phyloP scores from a whole-genome alignment of 2,797 vertebrate genomes.

The Paramormyrops hopkinsi region DNA sequence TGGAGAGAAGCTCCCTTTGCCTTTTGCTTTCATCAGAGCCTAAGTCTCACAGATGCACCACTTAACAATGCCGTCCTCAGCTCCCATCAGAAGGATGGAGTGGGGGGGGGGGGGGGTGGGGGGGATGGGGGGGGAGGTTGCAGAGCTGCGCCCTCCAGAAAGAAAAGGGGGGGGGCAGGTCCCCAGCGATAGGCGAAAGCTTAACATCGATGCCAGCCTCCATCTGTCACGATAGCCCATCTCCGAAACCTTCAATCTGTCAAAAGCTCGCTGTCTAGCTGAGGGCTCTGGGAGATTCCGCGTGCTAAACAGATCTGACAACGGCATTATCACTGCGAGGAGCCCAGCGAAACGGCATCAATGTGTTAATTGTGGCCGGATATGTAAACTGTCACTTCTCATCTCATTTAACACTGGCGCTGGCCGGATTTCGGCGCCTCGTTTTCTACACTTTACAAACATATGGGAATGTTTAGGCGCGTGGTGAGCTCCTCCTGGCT shows the following conservation, averaged over 20 bases:
- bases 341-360: constrained; percentile 90
- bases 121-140: constrained; percentile 75
- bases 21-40: constrained; percentile 99
- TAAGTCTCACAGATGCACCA: constrained; percentile 99
- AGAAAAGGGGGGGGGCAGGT: constrained; percentile 99
- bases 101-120: too few relatives aligned
- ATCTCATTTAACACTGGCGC: constrained; percentile 91
- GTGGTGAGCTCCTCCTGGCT: constrained; percentile 29
- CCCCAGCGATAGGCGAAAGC: constrained; percentile 99
- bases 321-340: constrained; percentile 99
- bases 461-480: constrained; percentile 66
- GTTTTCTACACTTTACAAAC: constrained; percentile 72
- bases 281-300: constrained; percentile 99
- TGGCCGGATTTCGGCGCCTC: constrained; percentile 72
- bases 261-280: constrained; percentile 98
- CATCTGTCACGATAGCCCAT: constrained; percentile 99
- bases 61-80: constrained; percentile 99
- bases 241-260: constrained; percentile 99
- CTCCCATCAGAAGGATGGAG: constrained; percentile 83
- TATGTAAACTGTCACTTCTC: constrained; percentile 99
- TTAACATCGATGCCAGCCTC: constrained; percentile 99
- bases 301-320: constrained; percentile 99
- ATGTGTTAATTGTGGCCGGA: constrained; percentile 99
- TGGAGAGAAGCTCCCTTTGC: constrained; percentile 82
- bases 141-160: constrained; percentile 94